Evolutionary conservation across 2,113 vertebrate species (phyloP), one percentile per base, ranked within the genome.

Genomic region (Cervus canadensis): DNA sequence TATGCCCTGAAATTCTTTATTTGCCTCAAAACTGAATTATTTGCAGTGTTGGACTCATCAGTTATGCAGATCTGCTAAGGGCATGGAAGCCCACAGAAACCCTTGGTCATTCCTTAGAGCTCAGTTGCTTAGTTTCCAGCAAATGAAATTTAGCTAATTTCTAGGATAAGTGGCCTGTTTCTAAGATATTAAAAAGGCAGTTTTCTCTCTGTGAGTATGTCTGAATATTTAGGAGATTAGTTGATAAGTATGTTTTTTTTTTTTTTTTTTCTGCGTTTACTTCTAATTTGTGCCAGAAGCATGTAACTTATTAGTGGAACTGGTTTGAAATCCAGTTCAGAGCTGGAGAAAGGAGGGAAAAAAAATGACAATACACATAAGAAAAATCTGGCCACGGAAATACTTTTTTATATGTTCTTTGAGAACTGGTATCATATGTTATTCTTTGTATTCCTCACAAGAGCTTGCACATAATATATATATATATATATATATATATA

Each of bases 111-210:
- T 93, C 54, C 54, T 93, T 76, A 89, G 79, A 76, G 40, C 23
- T 67, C 26, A 94, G 33, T 96, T 76, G 54, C 71, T 96, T 82
- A 60, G 40, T 84, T 85, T 79, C 28, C 48, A 94, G 33, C 57
- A 97, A 94, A 95, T 95, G 50, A 95, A 94, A 95, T 89, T 94
- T 78, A 92, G 79, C 43, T 64, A 85, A 83, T 89, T 96, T 95
- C 78, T 87, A 94, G 54, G 82, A 86, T 89, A 28, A 64, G 8
- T 71, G 89, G 45, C 23, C 45, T 89, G 84, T 8, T 76, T 95
- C 71, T 84, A 96, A 95, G 52, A 71, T 85, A 95, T 90, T 93
- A 79, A 95, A 90, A 92, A 83, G 43, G n/a, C 19, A 40, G 14
- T 62, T 97, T 97, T 96, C 60, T 93, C 86, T 87, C 6, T 89